Evolutionary conservation across 2,888 invertebrate species (phyloP), one percentile per base, ranked within the genome.

Genomic region (Entomobrya multifasciata): DNA sequence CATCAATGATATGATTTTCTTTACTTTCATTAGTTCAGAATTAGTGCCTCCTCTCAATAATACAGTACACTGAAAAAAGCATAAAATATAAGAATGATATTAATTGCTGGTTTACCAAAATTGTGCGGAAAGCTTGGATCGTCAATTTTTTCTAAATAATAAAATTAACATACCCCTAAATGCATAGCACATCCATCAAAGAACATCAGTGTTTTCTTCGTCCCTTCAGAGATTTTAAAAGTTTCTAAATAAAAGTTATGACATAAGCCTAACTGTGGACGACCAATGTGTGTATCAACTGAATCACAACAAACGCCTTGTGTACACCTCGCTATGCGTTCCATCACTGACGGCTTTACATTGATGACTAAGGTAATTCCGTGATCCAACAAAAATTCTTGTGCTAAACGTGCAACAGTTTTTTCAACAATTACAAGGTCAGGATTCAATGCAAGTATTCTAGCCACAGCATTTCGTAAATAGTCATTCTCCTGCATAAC

Each of bases 401-500:
- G 97, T 13, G 99, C 99, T 55, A 96, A 93, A 90, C 94, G 92
- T 94, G 96, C 91, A 10, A 97, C 98, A 74, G 96, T 95, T 90
- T 97, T 96, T 92, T 97, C 97, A 0, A 98, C 98, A 49, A 99
- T 93, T 36, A 99, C 96, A 36, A 99, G 94, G 91, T 96, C 95
- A 0, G 99, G 98, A 49, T 95, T 95, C 85, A 98, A 94, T 17
- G 96, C 95, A 41, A 95, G 94, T 74, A 99, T 97, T 91, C 98
- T 95, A 0, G 96, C 95, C 4, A 98, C 97, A 41, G 97, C 96
- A 89, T 97, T 96, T 36, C 95, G 94, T 44, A 98, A 93, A 92
- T 97, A 97, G 92, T 97, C 97, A 91, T 95, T 95, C 92, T 98
- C 98, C 95, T 99, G 99, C 93, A 98, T 94, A 91, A 99, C 94